Conservation (phyloP, 2,888 invertebrate genomes). For the Eupithecia inturbata region DNA sequence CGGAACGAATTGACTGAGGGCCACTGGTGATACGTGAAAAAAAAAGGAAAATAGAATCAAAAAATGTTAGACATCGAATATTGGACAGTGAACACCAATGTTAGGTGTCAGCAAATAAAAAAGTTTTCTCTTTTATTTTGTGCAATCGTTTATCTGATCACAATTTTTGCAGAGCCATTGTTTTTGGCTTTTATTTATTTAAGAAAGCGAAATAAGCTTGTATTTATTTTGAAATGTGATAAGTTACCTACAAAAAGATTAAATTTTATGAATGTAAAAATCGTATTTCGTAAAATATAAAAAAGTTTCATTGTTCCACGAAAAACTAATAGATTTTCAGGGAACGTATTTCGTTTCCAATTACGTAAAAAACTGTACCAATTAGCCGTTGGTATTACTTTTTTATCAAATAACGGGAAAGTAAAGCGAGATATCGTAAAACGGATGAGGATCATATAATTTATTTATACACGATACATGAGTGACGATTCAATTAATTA, state of each 20-base stretch:
- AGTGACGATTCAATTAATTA: not conserved
- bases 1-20: constrained; percentile 68
- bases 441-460: not conserved
- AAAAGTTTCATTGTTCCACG: not conserved
- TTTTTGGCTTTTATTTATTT: not conserved
- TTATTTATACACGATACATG: not conserved
- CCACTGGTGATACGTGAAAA: constrained; percentile 42
- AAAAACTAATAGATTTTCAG: not conserved
- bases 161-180: not conserved
- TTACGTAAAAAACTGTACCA: constrained; percentile 15
- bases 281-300: not conserved
- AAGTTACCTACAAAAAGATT: not conserved
- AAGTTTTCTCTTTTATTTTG: constrained; percentile 8
- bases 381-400: constrained; percentile 14
- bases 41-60: constrained; percentile 29
- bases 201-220: not conserved
- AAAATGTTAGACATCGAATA: constrained; percentile 31
- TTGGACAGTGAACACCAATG: constrained; percentile 22
- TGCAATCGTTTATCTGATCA: not conserved
- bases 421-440: not conserved
- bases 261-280: not conserved
- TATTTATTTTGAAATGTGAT: not conserved
- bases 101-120: constrained; percentile 24
- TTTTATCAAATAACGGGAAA: not conserved
- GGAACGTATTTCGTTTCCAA: constrained; percentile 10